Percentiles rank a stretch among this genome's conserved stretches.
phyloP scores from a whole-genome alignment of 2,113 vertebrate species.

The Nesoenas mayeri region DNA sequence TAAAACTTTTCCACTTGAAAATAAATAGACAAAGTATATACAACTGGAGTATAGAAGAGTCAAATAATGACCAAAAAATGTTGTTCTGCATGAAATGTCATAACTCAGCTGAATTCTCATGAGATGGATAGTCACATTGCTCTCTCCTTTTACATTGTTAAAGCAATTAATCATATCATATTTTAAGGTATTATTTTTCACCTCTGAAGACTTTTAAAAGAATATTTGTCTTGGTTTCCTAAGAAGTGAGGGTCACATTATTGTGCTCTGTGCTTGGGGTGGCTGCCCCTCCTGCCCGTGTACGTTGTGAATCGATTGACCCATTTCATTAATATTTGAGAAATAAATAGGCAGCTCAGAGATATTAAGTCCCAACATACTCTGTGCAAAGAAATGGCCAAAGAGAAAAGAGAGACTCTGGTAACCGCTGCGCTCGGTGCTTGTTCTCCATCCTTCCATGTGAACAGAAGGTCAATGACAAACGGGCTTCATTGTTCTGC shows the following conservation, averaged over 20 bases:
- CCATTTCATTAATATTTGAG: neutral
- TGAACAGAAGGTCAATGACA: neutral
- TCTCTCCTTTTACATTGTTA: neutral
- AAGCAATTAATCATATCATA: neutral
- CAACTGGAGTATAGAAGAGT: neutral
- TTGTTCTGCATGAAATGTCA: neutral
- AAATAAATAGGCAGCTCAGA: neutral
- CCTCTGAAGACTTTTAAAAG: neutral
- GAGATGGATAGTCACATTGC: neutral
- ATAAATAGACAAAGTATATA: neutral
- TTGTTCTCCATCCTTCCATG: neutral
- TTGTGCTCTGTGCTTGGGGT: rapidly evolving
- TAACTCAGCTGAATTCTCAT: neutral
- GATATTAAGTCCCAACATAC: neutral
- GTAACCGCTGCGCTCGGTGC: rapidly evolving
- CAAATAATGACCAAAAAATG: neutral
- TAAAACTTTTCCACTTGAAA: neutral
- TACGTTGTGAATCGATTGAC: neutral
- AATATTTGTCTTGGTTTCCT: neutral
- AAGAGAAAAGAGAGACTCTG: neutral
- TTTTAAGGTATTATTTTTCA: neutral
- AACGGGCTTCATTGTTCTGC: neutral
- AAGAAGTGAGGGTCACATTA: neutral
- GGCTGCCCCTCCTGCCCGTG: neutral
- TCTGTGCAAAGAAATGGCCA: neutral